Conservation (phyloP, 2,113 vertebrate genomes). For the Psophia crepitans region DNA sequence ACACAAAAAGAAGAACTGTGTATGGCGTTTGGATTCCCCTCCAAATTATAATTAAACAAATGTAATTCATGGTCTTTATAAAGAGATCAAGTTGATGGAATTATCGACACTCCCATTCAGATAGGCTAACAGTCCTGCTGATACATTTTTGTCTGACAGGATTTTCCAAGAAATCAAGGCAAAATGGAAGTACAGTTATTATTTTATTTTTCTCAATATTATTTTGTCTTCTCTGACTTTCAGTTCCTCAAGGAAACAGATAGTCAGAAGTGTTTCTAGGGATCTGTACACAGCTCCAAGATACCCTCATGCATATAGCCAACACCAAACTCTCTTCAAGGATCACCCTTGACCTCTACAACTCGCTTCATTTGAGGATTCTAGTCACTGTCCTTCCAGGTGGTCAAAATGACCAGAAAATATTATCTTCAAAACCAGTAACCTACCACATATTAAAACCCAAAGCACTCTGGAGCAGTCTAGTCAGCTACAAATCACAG, state of each 20-base stretch:
- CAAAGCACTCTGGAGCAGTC: background rate
- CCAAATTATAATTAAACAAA: background rate
- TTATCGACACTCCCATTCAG: background rate
- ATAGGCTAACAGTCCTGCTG: background rate
- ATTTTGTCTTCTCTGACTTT: background rate
- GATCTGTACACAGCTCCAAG: background rate
- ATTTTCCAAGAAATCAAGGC: background rate
- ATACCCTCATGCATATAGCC: no score
- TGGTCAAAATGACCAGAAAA: background rate
- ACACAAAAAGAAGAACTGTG: background rate
- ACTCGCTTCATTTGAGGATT: background rate
- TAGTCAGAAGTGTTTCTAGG: background rate
- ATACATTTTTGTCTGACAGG: background rate
- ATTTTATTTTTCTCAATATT: background rate
- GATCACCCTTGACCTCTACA: background rate
- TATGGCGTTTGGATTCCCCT: background rate
- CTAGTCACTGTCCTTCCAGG: background rate
- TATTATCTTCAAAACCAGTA: background rate
- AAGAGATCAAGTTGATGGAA: background rate
- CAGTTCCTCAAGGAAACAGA: background rate
- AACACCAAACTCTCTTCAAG: background rate
- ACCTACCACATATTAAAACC: background rate
- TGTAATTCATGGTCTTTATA: background rate
- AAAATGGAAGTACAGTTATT: background rate
- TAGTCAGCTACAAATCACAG: background rate